These are phyloP conservation scores for Nymphalis urticae DNA, from an alignment of 2,888 invertebrate genomes.

Conservation along the genomic window DNA sequence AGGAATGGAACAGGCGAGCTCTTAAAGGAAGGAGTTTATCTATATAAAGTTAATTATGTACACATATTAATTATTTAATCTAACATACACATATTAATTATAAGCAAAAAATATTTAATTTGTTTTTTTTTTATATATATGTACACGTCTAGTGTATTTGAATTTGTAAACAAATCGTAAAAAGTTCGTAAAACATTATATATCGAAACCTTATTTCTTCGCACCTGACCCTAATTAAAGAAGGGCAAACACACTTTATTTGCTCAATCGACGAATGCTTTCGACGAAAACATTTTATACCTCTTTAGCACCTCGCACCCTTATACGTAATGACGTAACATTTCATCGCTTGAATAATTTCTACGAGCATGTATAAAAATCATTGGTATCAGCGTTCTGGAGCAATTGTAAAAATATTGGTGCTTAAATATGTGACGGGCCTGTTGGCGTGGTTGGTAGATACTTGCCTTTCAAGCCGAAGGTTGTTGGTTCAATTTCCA, in stretches of 20 bases:
- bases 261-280: constrained; percentile 9
- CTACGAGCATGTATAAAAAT: too few species aligned
- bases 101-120: not conserved
- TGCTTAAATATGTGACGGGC: too few species aligned
- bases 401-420: too few species aligned
- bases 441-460: too few species aligned
- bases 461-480: too few species aligned
- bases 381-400: too few species aligned
- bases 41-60: too few species aligned
- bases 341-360: not conserved
- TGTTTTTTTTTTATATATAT: not conserved
- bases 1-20: too few species aligned
- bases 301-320: not conserved
- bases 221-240: constrained; percentile 21
- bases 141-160: not conserved
- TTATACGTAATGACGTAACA: not conserved
- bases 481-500: too few species aligned
- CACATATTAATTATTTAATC: too few species aligned
- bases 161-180: constrained; percentile 2
- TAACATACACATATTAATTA: too few species aligned
- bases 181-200: not conserved
- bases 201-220: constrained; percentile 10
- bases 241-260: constrained; percentile 13
- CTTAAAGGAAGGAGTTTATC: too few species aligned
- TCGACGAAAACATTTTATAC: constrained; percentile 10